These are phyloP conservation scores for Drosophila obscura DNA, from an alignment of 1,140 invertebrate species.

Conservation along the genomic window DNA sequence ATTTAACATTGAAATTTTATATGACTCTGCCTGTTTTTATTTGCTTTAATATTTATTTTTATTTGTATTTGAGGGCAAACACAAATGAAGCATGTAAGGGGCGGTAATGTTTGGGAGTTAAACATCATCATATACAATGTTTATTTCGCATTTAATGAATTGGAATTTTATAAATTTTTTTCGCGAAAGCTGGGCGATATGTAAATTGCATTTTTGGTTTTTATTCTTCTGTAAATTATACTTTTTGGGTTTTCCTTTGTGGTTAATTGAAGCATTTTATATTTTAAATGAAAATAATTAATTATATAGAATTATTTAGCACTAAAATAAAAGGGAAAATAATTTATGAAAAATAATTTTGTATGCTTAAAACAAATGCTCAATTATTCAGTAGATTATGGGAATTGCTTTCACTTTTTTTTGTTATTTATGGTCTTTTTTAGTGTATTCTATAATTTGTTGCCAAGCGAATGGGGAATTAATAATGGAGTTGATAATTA, in stretches of 20 bases:
- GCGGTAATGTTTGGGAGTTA: neutral
- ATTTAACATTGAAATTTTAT: conserved; percentile 17
- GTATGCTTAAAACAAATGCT: no score
- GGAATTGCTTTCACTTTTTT: no score
- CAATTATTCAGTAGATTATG: no score
- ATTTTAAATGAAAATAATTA: conserved; percentile 3
- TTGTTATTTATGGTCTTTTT: no score
- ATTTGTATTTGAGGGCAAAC: conserved; percentile 2
- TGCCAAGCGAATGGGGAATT: no score
- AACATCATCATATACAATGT: conserved; percentile 33
- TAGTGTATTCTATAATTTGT: no score
- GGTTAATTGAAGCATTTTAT: conserved; percentile 12
- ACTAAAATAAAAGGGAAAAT: no score
- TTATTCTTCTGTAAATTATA: conserved; percentile 17
- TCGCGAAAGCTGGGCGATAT: neutral
- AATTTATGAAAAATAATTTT: no score
- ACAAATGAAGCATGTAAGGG: conserved; percentile 2
- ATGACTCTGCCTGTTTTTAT: neutral
- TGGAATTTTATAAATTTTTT: conserved; percentile 16
- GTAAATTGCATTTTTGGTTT: conserved; percentile 9
- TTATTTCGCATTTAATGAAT: conserved; percentile 42
- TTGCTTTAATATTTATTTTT: conserved; percentile 23
- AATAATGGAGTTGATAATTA: no score
- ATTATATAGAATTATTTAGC: no score
- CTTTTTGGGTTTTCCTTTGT: neutral